Evolutionary conservation across 2,113 vertebrate species (phyloP).

Genomic region (Tinamus guttatus): DNA sequence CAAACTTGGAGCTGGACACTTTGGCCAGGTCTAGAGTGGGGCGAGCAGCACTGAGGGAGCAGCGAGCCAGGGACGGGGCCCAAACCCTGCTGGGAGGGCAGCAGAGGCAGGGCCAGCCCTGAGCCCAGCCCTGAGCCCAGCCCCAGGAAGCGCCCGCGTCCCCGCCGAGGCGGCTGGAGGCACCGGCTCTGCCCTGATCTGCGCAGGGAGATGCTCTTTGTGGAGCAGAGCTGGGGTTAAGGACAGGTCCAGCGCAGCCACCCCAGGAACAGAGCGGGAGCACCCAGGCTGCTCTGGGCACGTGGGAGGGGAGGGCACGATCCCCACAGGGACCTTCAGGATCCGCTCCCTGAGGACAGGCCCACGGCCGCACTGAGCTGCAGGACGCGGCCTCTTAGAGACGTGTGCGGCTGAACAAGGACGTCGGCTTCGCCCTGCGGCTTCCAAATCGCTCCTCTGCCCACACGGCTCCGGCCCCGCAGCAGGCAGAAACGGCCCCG

Average conservation of each 20-base stretch:
- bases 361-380: accelerated
- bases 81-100: accelerated
- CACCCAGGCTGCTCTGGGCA: accelerated
- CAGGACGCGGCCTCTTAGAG: no score
- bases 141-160: background rate
- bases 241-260: background rate
- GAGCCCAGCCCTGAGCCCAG: accelerated
- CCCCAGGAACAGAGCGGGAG: no score
- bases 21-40: no score
- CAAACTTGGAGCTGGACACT: no score
- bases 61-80: background rate
- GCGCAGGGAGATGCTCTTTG: accelerated
- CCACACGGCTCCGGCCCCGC: accelerated
- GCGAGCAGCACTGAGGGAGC: background rate
- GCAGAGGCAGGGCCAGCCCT: accelerated
- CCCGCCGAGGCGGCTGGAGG: background rate
- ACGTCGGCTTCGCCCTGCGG: background rate
- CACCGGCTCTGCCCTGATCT: background rate
- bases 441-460: accelerated
- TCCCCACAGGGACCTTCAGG: background rate
- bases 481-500: background rate
- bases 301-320: accelerated
- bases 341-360: background rate
- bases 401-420: background rate
- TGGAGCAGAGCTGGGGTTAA: background rate